A percentile compares a stretch with the other conserved stretches of the same genome.
Conservation (phyloP, 2,113 vertebrate genomes). For the Clarias macrocephalus region DNA sequence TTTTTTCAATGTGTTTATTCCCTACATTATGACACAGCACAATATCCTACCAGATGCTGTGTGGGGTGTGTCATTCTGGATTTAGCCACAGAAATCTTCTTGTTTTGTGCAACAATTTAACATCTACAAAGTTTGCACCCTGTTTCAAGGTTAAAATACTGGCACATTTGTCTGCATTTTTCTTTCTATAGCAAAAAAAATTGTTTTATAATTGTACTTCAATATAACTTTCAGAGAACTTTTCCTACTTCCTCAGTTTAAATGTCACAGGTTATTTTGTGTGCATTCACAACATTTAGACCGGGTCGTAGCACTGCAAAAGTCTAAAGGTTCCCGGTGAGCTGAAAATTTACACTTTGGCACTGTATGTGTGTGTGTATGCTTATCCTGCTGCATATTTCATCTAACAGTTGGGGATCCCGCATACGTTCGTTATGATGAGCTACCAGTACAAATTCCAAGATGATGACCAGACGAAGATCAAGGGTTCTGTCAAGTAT, state of each 20-base stretch:
- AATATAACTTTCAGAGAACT: background rate
- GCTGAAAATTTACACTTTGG: too few species aligned
- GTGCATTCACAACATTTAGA: background rate
- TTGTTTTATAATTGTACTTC: background rate
- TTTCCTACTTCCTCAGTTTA: background rate
- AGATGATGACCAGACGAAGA: conserved; percentile 93
- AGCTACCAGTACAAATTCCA: conserved; percentile 99
- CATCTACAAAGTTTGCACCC: background rate
- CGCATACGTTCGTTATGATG: conserved; percentile 92
- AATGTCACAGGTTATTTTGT: background rate
- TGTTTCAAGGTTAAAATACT: background rate
- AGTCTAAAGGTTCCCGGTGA: background rate
- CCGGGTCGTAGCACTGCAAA: background rate
- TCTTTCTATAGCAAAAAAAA: background rate
- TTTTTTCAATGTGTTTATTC: background rate
- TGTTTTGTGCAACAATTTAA: background rate
- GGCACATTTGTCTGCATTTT: background rate
- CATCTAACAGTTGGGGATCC: conserved; percentile 87
- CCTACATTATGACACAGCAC: background rate
- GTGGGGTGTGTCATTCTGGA: background rate
- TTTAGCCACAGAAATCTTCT: background rate
- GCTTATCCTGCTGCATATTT: conserved; percentile 19
- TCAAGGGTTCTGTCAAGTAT: conserved; percentile 96
- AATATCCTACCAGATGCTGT: background rate
- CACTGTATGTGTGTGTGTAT: background rate